Conservation (phyloP, 2,888 invertebrate genomes). For the Mantis religiosa region DNA sequence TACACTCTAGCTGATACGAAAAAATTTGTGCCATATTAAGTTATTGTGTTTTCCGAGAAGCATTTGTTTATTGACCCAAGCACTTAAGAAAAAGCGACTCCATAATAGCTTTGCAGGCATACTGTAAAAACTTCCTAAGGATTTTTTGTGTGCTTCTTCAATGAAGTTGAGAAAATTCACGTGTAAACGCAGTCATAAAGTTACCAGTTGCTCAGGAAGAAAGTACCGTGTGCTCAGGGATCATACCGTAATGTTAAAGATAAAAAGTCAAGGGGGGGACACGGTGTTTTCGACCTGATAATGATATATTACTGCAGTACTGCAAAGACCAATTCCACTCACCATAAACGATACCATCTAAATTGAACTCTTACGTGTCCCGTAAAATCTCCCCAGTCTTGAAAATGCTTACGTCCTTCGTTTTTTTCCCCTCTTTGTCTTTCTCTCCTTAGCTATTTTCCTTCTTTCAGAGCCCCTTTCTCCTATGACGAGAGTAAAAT, state of each 20-base stretch:
- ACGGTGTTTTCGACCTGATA: slow-evolving; percentile 17
- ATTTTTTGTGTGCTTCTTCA: neutral
- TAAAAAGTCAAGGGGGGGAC: neutral
- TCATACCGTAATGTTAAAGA: neutral
- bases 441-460: neutral
- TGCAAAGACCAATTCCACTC: slow-evolving; percentile 27
- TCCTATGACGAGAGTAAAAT: neutral
- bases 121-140: neutral
- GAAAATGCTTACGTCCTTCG: neutral
- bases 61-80: no score
- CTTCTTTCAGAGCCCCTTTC: neutral
- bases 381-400: slow-evolving; percentile 18
- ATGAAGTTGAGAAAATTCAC: no score
- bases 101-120: neutral
- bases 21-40: no score
- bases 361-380: slow-evolving; percentile 30
- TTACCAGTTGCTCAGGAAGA: neutral
- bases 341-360: slow-evolving; percentile 27
- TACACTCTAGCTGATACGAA: no score
- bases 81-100: no score
- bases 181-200: no score
- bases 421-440: neutral
- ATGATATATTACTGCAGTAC: slow-evolving; percentile 27
- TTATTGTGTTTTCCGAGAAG: no score
- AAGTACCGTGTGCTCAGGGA: neutral